Conservation (phyloP, 2,888 invertebrate genomes). For the Pristionchus japonicus region DNA sequence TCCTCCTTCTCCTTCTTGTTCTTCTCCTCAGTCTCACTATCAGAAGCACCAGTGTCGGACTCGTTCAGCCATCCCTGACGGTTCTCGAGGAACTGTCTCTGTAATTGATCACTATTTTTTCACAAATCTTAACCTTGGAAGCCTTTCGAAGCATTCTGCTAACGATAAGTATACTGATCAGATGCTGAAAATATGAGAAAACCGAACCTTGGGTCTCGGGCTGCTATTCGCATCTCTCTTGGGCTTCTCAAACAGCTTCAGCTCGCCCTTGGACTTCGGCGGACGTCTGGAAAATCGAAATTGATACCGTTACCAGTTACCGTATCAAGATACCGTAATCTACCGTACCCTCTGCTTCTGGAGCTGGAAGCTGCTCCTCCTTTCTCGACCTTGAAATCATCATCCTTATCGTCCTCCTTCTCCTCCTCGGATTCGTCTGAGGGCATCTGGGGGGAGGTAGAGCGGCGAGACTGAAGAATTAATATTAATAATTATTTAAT, state of each 20-base stretch:
- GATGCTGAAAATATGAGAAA: no score
- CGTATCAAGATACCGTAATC: background rate
- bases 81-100: slow-evolving; percentile 24
- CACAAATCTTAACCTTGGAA: no score
- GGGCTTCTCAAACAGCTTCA: background rate
- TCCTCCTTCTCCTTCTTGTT: background rate
- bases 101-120: no score
- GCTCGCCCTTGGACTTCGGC: background rate
- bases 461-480: background rate
- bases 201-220: background rate
- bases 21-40: background rate
- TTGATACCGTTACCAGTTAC: background rate
- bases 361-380: background rate
- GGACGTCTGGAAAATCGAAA: background rate
- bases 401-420: background rate
- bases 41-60: background rate
- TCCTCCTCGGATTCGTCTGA: background rate
- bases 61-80: slow-evolving; percentile 42
- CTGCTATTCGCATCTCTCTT: background rate
- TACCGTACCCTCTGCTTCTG: slow-evolving; percentile 12
- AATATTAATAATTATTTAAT: background rate
- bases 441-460: background rate
- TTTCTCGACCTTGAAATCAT: background rate
- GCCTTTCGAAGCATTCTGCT: no score
- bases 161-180: background rate